Evolutionary conservation across 2,888 invertebrate species (phyloP).

Genomic region (Labia minor): DNA sequence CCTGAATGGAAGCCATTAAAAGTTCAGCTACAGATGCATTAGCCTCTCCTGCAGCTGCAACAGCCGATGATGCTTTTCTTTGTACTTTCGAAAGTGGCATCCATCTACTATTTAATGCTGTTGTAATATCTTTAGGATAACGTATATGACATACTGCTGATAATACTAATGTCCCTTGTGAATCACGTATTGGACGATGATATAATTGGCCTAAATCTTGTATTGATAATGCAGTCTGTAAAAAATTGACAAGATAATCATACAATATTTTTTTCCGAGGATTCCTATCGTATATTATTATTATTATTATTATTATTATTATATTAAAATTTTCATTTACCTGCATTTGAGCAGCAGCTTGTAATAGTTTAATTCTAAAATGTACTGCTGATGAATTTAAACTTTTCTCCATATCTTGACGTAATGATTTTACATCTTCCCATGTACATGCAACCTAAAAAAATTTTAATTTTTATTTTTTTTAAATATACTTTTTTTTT

Average conservation of each 20-base stretch:
- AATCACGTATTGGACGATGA: conserved; percentile 79
- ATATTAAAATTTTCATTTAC: conserved; percentile 28
- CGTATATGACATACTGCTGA: conserved; percentile 72
- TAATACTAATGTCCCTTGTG: conserved; percentile 81
- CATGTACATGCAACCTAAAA: conserved; percentile 81
- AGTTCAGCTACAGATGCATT: conserved; percentile 70
- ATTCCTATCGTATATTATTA: too few relatives aligned
- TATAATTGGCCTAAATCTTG: conserved; percentile 92
- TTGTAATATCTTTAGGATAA: conserved; percentile 66
- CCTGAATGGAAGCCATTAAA: conserved; percentile 76
- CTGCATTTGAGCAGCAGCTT: conserved; percentile 86
- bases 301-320: too few relatives aligned
- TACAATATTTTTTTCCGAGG: neutral
- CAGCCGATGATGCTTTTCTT: conserved; percentile 42
- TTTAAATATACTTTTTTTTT: too few relatives aligned
- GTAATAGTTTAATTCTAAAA: conserved; percentile 81
- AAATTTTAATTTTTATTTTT: conserved; percentile 15
- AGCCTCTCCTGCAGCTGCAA: conserved; percentile 57
- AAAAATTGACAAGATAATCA: too few relatives aligned
- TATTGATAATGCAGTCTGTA: conserved; percentile 73
- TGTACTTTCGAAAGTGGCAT: conserved; percentile 73
- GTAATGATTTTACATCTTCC: conserved; percentile 86
- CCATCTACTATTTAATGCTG: conserved; percentile 88
- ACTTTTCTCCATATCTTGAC: conserved; percentile 91
- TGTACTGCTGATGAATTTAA: conserved; percentile 77